Evolutionary conservation across 2,888 invertebrate genomes (phyloP).

Genomic region (Pyrgus malvae): DNA sequence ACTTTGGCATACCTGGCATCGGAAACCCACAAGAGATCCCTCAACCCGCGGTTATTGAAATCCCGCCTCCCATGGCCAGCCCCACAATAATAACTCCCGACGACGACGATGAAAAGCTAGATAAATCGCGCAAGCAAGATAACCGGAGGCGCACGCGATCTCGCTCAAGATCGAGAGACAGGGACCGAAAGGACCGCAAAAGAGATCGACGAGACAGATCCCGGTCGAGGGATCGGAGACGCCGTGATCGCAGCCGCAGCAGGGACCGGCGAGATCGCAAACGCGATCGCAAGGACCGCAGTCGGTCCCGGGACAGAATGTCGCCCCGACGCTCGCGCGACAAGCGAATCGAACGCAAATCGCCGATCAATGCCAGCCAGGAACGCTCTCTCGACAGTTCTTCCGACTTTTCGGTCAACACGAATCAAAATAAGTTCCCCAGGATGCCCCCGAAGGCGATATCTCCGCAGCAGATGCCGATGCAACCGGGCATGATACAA

Average conservation of each 20-base stretch:
- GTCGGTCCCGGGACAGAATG: slow-evolving; percentile 80
- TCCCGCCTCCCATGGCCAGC: slow-evolving; percentile 60
- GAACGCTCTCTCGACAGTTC: slow-evolving; percentile 45
- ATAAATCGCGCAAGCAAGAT: slow-evolving; percentile 54
- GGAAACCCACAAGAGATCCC: slow-evolving; percentile 73
- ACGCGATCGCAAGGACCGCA: slow-evolving; percentile 77
- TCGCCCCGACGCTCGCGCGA: slow-evolving; percentile 76
- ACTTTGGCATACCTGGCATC: slow-evolving; percentile 66
- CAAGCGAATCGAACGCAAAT: slow-evolving; percentile 75
- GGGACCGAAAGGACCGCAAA: slow-evolving; percentile 69
- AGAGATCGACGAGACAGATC: slow-evolving; percentile 76
- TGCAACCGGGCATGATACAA: slow-evolving; percentile 38
- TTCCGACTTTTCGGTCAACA: slow-evolving; percentile 14
- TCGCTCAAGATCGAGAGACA: slow-evolving; percentile 59
- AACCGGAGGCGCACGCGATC: slow-evolving; percentile 57
- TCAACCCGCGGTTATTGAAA: slow-evolving; percentile 74
- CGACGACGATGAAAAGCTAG: slow-evolving; percentile 53
- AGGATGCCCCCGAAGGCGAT: slow-evolving; percentile 10
- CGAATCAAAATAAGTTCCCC: slow-evolving; percentile 4
- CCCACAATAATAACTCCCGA: slow-evolving; percentile 47
- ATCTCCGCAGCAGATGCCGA: slow-evolving; percentile 35
- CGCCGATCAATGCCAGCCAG: slow-evolving; percentile 51
- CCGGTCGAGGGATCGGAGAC: slow-evolving; percentile 82
- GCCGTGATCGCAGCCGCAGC: slow-evolving; percentile 82
- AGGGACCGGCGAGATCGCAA: slow-evolving; percentile 76